Evolutionary conservation across 1,140 invertebrate species (phyloP), one percentile per base, ranked within the genome.

Genomic region (Physella acuta): DNA sequence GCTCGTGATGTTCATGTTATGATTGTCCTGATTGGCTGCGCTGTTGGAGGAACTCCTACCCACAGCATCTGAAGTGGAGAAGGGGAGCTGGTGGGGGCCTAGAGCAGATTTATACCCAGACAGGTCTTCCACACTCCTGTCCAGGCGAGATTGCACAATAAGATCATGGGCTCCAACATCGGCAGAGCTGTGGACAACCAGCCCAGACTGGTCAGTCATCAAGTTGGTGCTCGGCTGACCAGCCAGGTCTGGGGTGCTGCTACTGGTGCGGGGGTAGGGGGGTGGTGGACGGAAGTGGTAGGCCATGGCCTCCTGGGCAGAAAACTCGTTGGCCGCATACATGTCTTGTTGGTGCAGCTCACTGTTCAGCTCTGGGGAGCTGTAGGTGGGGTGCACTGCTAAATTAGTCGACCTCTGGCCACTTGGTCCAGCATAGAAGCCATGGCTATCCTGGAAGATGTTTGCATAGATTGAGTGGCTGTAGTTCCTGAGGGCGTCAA

Each of bases 191-290:
- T 31, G 59, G 24, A 61, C 16, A 24, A 92, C 90, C 69, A 93
- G 82, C 86, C 93, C 91, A 0, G 91, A 91, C 82, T 91, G 92
- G 49, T 78, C 71, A 56, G 65, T 71, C 20, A 70, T 28, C 56
- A 62, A 68, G 30, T 67, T 71, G 20, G 59, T 59, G 30, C n/a
- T 65, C 26, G 75, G 77, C 61, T 82, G 84, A 26, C 72, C 77
- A 33, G 92, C 92, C 62, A 94, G 82, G 84, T 94, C 92, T 0
- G 92, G 93, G 0, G 92, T 93, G 8, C 91, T 92, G 52, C 90
- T 92, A 71, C 90, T 91, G 28, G 90, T 85, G 2, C 90, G 89
- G 0, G 91, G 91, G 83, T 94, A 94, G 0, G 93, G 92, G 8
- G 87, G 87, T 0, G 92, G 93, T 1, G 86, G 92, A 83, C 93